Evolutionary conservation across 1,140 invertebrate genomes (phyloP).

Genomic region (Lepidurus apus): DNA sequence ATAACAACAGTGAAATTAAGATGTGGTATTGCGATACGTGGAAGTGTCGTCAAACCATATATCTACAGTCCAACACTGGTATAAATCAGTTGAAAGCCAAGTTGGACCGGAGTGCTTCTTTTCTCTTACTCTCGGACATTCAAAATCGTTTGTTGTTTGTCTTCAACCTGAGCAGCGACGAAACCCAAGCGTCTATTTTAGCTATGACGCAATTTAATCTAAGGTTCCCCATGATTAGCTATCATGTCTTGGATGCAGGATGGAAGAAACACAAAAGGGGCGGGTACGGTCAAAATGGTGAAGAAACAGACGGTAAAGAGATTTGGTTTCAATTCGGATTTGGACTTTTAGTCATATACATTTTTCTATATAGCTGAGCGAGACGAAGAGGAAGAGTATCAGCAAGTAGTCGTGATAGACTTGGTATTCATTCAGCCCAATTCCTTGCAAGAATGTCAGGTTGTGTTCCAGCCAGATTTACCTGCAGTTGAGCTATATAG

Average conservation of each 20-base stretch:
- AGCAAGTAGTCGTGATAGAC: slow-evolving; percentile 54
- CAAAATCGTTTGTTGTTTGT: slow-evolving; percentile 49
- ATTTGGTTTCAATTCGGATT: background rate
- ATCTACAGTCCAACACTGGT: slow-evolving; percentile 47
- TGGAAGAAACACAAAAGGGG: background rate
- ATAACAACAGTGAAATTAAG: slow-evolving; percentile 84
- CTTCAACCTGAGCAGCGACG: slow-evolving; percentile 20
- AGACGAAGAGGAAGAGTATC: slow-evolving; percentile 43
- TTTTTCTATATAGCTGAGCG: slow-evolving; percentile 37
- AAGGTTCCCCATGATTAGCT: slow-evolving; percentile 27
- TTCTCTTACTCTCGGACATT: slow-evolving; percentile 78
- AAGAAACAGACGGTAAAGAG: slow-evolving; percentile 11
- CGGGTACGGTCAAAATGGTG: background rate
- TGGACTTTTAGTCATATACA: slow-evolving; percentile 32
- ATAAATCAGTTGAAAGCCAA: slow-evolving; percentile 59
- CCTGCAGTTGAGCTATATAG: slow-evolving; percentile 32
- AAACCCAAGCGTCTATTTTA: slow-evolving; percentile 8
- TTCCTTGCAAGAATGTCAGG: slow-evolving; percentile 76
- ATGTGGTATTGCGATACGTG: slow-evolving; percentile 91
- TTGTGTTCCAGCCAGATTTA: slow-evolving; percentile 61
- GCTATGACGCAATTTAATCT: slow-evolving; percentile 24
- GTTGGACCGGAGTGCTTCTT: slow-evolving; percentile 72
- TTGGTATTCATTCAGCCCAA: slow-evolving; percentile 84
- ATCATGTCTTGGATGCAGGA: slow-evolving; percentile 15
- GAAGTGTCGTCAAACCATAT: slow-evolving; percentile 83